Base-by-base conservation (phyloP, 2,797 vertebrate genomes). In the Tapera naevia region DNA sequence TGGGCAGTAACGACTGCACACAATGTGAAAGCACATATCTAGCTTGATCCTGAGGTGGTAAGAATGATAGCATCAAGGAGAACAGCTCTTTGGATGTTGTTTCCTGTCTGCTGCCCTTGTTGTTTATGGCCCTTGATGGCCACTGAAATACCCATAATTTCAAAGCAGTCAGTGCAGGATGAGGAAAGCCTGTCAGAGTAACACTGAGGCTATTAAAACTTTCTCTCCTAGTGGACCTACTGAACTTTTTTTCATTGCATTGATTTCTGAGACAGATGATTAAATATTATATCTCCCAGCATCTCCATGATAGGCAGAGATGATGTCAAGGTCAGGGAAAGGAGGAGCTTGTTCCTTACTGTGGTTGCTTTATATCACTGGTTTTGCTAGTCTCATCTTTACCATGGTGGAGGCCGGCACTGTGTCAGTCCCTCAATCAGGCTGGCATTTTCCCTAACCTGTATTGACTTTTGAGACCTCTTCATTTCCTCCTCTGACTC, bases 401-500 rank as follows among this genome's bases (percentile, higher is more conserved):
- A 50, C 2, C 1, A 24, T 3, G 3, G 28, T 39, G 67, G 53
- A 79, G 50, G 76, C 37, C 84, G 79, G 80, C 25, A 51, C 16
- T 30, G 24, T 46, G 74, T 69, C 73, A 80, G 64, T 72, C 86
- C 35, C 86, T 91, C 94, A 50, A 3, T 89, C 76, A 93, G 28
- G 35, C 54, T 87, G 86, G 41, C 76, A 69, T 76, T 92, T 95
- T 41, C 54, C 45, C 27, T 86, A 94, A 96, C 85, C 82, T 66
- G 48, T 83, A 61, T 5, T 92, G 94, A 88, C 94, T 87, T 53
- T 39, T 37, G 80, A 91, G 78, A 93, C 62, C 80, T 89, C 64
- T 88, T 88, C 50, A 89, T 94, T 96, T 95, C 95, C 91, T 94
- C 74, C 65, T 86, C 65, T 56, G 57, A 54, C 53, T 95, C 86